A percentile compares a stretch with the other conserved stretches of the same genome.
These are phyloP conservation scores for Parasteatoda lunata DNA, from an alignment of 2,888 invertebrate genomes.

Conservation along the genomic window DNA sequence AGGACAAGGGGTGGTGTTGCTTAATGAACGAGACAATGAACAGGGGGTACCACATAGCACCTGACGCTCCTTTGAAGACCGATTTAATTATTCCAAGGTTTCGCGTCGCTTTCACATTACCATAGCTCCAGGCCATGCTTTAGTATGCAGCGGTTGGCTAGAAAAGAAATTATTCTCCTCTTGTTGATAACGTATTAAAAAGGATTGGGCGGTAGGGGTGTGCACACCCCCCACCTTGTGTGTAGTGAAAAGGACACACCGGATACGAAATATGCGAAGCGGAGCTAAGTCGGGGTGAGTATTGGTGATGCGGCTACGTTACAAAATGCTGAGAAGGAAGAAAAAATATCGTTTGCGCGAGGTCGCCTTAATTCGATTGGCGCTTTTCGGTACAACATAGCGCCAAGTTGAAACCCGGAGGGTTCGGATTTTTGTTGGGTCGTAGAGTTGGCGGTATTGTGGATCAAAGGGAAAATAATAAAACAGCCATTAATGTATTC, in stretches of 20 bases:
- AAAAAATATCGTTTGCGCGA: constrained; percentile 13
- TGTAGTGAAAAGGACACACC: neutral
- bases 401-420: neutral
- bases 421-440: constrained; percentile 11
- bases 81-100: constrained; percentile 57
- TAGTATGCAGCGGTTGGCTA: constrained; percentile 28
- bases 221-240: neutral
- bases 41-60: constrained; percentile 41
- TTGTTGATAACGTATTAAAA: constrained; percentile 44
- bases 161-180: constrained; percentile 45
- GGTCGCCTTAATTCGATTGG: constrained; percentile 62
- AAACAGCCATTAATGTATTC: constrained; percentile 64
- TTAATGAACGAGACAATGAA: constrained; percentile 65
- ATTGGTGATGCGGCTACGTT: neutral
- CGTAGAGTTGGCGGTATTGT: neutral
- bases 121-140: constrained; percentile 8
- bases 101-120: constrained; percentile 11
- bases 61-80: constrained; percentile 64
- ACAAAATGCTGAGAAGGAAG: neutral
- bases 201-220: constrained; percentile 10
- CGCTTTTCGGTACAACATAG: constrained; percentile 3
- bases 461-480: constrained; percentile 61
- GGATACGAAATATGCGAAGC: neutral
- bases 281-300: neutral
- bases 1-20: constrained; percentile 7